Evolutionary conservation across 2,888 invertebrate genomes (phyloP).

Genomic region (Sphecodes monilicornis): DNA sequence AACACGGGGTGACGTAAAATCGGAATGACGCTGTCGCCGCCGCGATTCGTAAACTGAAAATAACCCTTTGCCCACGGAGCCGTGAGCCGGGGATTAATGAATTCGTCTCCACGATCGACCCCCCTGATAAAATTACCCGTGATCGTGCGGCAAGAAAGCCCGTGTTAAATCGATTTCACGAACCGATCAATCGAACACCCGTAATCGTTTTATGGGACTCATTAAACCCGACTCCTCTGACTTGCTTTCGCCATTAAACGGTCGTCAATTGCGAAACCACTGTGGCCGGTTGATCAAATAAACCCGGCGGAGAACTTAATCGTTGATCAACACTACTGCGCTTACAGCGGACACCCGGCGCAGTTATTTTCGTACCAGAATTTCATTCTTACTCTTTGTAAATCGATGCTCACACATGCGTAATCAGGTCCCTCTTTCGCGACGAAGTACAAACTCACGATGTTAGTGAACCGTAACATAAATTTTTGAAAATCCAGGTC

Average conservation of each 20-base stretch:
- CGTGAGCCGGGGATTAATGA: conserved; percentile 7
- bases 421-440: background rate
- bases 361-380: background rate
- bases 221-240: conserved; percentile 36
- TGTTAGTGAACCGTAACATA: background rate
- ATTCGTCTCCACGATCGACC: background rate
- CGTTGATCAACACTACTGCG: conserved; percentile 33
- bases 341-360: background rate
- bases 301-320: conserved; percentile 4
- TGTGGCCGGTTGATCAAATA: conserved; percentile 21
- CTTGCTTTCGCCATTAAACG: conserved; percentile 16
- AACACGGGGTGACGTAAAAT: conserved; percentile 30
- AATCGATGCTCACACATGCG: background rate
- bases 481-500: background rate
- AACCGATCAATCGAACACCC: conserved; percentile 14
- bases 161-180: conserved; percentile 18
- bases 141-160: background rate
- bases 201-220: conserved; percentile 45
- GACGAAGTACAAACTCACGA: background rate
- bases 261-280: conserved; percentile 5
- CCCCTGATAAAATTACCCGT: background rate
- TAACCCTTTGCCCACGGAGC: conserved; percentile 11
- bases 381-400: background rate
- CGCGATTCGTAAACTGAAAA: conserved; percentile 37
- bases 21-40: conserved; percentile 2